Conservation (phyloP, 2,888 invertebrate genomes). For the Eristalis intricaria region DNA sequence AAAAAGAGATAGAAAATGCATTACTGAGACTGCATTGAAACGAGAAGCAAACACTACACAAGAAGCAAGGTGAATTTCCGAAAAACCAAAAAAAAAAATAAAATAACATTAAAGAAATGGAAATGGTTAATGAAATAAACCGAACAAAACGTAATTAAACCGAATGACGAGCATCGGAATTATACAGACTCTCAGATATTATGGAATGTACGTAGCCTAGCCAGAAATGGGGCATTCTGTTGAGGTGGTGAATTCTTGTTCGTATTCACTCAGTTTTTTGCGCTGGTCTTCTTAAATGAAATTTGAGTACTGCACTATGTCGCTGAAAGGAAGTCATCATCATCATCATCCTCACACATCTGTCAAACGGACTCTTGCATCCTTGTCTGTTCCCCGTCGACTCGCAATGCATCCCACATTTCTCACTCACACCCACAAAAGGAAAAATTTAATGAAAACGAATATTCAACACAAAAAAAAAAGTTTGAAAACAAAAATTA, state of each 20-base stretch:
- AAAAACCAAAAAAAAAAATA: constrained; percentile 6
- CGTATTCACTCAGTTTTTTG: constrained; percentile 29
- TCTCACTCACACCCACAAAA: constrained; percentile 35
- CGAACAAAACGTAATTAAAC: not conserved
- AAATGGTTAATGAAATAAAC: constrained; percentile 36
- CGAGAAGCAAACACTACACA: constrained; percentile 39
- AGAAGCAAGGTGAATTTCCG: constrained; percentile 54
- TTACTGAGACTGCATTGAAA: constrained; percentile 40
- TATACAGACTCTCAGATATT: not conserved
- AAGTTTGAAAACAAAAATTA: not conserved
- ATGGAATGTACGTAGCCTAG: constrained; percentile 4
- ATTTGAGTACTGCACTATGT: constrained; percentile 65
- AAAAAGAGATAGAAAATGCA: constrained; percentile 52
- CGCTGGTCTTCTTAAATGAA: constrained; percentile 39
- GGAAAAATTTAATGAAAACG: constrained; percentile 16
- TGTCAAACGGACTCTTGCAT: constrained; percentile 61
- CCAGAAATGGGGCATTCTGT: constrained; percentile 33
- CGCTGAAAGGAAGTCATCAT: constrained; percentile 55
- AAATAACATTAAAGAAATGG: not conserved
- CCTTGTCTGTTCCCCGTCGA: constrained; percentile 39
- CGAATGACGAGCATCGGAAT: not conserved
- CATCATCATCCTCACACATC: constrained; percentile 54
- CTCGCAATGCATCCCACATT: constrained; percentile 28
- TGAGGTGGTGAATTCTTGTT: not conserved
- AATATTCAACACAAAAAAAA: constrained; percentile 12